Evolutionary conservation across 1,140 invertebrate genomes (phyloP), one percentile per base, ranked within the genome.

Genomic region (Maconellicoccus hirsutus): DNA sequence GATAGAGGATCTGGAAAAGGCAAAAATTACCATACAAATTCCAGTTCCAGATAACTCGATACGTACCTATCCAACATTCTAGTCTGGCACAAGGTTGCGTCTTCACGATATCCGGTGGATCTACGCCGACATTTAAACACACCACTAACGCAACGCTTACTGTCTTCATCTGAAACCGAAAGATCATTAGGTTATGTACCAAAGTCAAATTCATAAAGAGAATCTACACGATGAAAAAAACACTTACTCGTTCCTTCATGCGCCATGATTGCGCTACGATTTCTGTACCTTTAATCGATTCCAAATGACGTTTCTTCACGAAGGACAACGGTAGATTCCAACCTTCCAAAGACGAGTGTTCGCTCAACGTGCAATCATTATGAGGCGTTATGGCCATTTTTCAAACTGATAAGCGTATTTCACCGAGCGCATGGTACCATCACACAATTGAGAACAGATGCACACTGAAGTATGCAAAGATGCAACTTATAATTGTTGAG

Each of bases 91-190:
- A 98, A 0, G 96, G 96, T 75, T 95, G 90, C 12, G 94, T 97
- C 81, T 98, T 98, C 1, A 98, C 88, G 72, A 98, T 87, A 81
- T 99, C 97, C 8, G 97, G 97, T 33, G 98, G 97, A 82, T 99
- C 98, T 6, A 99, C 96, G 25, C 96, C 97, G 70, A 99, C 92
- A 83, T 99, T 99, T 8, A 99, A 84, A 81, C 97, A 99, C 6
- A 99, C 79, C 8, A 99, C 96, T 69, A 99, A 81, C 1, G 96
- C 97, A 52, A 99, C 98, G 81, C 95, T 98, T n/a, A 98, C 95
- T 7, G 98, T 99, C 82, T 97, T 97, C 91, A 97, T 96, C 88
- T 93, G 78, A n/a, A n/a, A n/a, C n/a, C n/a, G 21, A 83, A 83
- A 73, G 71, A 52, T 16, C 42, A 19, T 52, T 52, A 72, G 25